Base-by-base conservation (phyloP, 2,888 invertebrate species). In the Petrolisthes cinctipes region DNA sequence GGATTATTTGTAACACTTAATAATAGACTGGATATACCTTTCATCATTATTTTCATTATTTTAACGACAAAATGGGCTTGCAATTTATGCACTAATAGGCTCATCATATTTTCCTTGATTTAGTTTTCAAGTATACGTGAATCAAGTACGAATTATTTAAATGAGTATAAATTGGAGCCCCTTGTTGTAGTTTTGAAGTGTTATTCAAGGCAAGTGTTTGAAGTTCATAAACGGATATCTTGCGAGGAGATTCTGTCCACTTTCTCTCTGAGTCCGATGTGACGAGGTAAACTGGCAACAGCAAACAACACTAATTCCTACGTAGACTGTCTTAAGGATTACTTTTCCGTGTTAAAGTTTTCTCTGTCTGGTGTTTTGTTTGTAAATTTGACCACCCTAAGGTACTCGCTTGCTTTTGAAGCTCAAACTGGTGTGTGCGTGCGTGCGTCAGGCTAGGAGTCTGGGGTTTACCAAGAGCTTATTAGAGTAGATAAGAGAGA, bases 401-500 rank as follows among this genome's bases (percentile, higher is more conserved):
- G 23, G 53, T 53, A 78, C 54, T 56, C 57, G 57, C 54, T 57
- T 11, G 71, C 68, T 66, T 85, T 73, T 56, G 78, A 85, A 85
- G 85, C 85, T 85, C 85, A 85, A 85, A 85, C 78, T 81, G 85
- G 85, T 80, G 85, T 85, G 68, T 57, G 17, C 17, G 61, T 78
- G 85, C 85, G 76, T 85, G 78, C 57, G 66, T 80, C 80, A 71
- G 71, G 80, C 78, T 85, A 1, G 61, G 61, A 61, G 61, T 9
- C 71, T 85, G 85, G 85, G 80, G 80, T 81, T 37, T 37, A 71
- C 54, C 57, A 80, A 85, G 85, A 85, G 85, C 85, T 85, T 85
- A 85, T 85, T 85, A 85, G 85, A 80, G 78, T 85, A 85, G 85
- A 80, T 85, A 85, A 85, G 80, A 78, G 54, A 85, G 54, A 68